Percentiles rank a stretch among this genome's conserved stretches.
These are phyloP conservation scores for Myotis brandtii DNA, from an alignment of 2,113 vertebrate species.

Conservation along the genomic window DNA sequence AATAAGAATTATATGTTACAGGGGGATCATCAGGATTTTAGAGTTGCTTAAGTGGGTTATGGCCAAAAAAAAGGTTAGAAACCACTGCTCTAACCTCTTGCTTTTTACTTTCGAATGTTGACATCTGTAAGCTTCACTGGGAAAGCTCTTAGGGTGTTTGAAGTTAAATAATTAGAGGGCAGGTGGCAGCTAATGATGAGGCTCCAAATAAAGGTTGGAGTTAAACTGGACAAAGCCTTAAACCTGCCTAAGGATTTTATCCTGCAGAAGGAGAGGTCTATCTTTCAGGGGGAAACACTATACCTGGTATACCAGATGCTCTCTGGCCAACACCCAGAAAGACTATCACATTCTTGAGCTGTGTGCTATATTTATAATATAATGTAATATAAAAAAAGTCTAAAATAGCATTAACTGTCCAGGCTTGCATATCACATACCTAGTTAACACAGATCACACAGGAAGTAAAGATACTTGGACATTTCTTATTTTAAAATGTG, in stretches of 20 bases:
- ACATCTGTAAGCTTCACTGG: not conserved
- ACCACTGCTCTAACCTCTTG: not conserved
- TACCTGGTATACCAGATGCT: not conserved
- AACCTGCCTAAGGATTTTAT: not conserved
- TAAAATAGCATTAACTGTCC: conserved; percentile 8
- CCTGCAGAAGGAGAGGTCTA: not conserved
- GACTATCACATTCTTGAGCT: not conserved
- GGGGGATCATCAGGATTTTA: no score
- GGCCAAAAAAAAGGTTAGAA: no score
- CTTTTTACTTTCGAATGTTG: not conserved
- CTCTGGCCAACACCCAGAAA: not conserved
- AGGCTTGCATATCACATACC: not conserved
- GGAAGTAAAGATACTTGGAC: not conserved
- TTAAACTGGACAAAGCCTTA: not conserved
- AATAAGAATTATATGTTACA: no score
- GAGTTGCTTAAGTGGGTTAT: no score
- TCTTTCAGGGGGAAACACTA: not conserved
- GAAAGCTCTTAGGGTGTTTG: not conserved
- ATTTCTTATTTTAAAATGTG: conserved; percentile 20
- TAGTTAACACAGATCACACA: not conserved
- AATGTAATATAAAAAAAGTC: conserved; percentile 35
- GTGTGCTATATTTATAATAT: not conserved
- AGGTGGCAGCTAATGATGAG: not conserved
- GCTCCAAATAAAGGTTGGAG: not conserved
- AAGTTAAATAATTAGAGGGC: not conserved